A percentile compares a stretch with the other conserved stretches of the same genome.
Conservation (phyloP, 2,113 vertebrate species). For the Eleginops maclovinus region DNA sequence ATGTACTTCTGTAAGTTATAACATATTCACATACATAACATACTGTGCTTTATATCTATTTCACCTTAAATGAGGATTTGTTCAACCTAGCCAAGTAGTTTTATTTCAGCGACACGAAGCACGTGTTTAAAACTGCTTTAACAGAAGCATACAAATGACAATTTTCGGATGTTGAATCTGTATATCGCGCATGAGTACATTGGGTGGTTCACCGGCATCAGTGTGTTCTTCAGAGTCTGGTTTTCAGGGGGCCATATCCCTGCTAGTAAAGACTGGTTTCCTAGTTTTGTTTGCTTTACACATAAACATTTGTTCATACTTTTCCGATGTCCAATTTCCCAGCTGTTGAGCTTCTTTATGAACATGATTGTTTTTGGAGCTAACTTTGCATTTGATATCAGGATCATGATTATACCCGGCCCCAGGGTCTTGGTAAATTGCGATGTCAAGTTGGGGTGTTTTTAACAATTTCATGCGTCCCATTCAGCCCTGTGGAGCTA, state of each 20-base stretch:
- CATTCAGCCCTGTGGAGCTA: constrained; percentile 48
- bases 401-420: background rate
- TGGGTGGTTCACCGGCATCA: background rate
- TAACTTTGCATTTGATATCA: constrained; percentile 29
- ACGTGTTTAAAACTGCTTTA: too few relatives aligned
- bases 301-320: constrained; percentile 37
- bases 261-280: constrained; percentile 13
- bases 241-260: background rate
- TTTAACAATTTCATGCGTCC: constrained; percentile 51
- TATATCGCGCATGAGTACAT: background rate
- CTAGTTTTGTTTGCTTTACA: constrained; percentile 42
- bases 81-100: too few relatives aligned
- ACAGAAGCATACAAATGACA: background rate
- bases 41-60: too few relatives aligned
- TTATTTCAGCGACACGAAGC: too few relatives aligned
- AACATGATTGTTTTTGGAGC: constrained; percentile 23
- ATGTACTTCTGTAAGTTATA: too few relatives aligned
- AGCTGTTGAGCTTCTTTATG: constrained; percentile 37
- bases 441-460: constrained; percentile 43
- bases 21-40: too few relatives aligned
- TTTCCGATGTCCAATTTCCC: constrained; percentile 10
- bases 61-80: too few relatives aligned
- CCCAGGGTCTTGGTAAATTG: constrained; percentile 21
- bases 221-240: background rate
- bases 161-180: background rate